Evolutionary conservation across 2,888 invertebrate species (phyloP), one percentile per base, ranked within the genome.

Genomic region (Mamestra brassicae): DNA sequence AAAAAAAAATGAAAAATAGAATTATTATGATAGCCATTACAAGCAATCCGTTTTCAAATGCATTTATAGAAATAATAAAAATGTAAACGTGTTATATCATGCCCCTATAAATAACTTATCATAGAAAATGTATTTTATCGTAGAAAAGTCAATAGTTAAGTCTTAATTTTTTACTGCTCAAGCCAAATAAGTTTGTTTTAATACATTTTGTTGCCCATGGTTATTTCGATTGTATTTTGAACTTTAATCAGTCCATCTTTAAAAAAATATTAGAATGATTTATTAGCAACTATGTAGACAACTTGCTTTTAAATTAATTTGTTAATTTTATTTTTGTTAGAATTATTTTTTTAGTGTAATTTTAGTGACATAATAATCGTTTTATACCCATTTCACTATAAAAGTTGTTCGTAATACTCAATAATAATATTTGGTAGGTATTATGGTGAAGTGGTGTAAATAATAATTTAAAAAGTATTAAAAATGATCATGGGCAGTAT

Each of bases 11-110:
- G 60, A 72, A 86, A 82, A 86, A 87, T 88, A 87, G 85, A 74
- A 78, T 77, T 84, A 78, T 77, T 84, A 86, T 74, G 62, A 85
- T 89, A 90, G 87, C 74, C 75, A 87, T 77, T 88, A 84, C 85
- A 88, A 84, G 68, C 67, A 68, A 75, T 85, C 78, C 66, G 58
- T 81, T 83, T 81, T 73, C 72, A 83, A 72, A 76, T 61, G 65
- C 79, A 79, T 72, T 78, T 76, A 69, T 84, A 84, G 80, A 75
- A 66, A 70, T 58, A 71, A 10, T 47, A 57, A 72, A 74, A 69
- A 75, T 73, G 11, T 77, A 62, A 67, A 73, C 26, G 38, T 75
- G 13, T 6, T 71, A 73, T 76, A 17, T 68, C 74, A 74, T 71
- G 71, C 52, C 66, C 72, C 57, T 69, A 78, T 74, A 65, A 7